Conservation (phyloP, 2,113 vertebrate genomes). For the Camelus dromedarius region DNA sequence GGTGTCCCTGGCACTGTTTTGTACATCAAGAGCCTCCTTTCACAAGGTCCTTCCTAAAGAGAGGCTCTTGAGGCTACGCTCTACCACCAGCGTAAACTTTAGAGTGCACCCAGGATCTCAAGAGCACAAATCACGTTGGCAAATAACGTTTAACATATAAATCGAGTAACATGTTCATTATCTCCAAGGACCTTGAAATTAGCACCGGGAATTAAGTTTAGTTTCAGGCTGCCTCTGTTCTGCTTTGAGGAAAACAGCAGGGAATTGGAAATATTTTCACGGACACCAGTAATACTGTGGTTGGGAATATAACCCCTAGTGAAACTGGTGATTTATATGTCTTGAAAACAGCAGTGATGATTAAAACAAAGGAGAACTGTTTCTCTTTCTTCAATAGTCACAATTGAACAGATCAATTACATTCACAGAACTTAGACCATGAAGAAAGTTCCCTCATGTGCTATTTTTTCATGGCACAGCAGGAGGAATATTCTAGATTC, state of each 20-base stretch:
- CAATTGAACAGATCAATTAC: neutral
- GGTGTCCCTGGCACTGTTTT: neutral
- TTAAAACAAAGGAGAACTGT: neutral
- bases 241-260: conserved; percentile 2
- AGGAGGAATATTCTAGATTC: neutral
- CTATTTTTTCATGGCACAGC: neutral
- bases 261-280: neutral
- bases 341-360: neutral
- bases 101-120: neutral
- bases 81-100: neutral
- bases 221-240: neutral
- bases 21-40: conserved; percentile 23
- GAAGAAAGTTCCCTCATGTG: neutral
- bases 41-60: conserved; percentile 29
- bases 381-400: neutral
- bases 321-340: neutral
- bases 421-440: neutral
- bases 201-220: conserved; percentile 29
- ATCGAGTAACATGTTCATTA: conserved; percentile 47
- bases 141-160: conserved; percentile 49
- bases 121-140: neutral
- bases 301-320: neutral
- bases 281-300: neutral
- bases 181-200: conserved; percentile 53
- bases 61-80: neutral